Conservation (phyloP, 1,140 invertebrate genomes). For the Listronotus oregonensis region DNA sequence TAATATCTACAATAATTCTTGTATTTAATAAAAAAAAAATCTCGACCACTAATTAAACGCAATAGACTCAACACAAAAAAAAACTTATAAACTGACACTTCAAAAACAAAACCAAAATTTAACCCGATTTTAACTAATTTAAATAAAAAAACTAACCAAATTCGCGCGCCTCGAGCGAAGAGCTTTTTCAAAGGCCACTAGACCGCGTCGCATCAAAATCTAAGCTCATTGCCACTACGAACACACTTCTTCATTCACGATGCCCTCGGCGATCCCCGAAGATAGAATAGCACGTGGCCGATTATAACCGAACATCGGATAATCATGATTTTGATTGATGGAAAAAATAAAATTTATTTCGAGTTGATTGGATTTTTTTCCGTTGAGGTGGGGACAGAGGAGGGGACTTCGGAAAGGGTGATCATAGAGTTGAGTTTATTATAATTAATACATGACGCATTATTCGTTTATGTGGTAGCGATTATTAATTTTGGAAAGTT, state of each 20-base stretch:
- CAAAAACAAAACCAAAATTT: background rate
- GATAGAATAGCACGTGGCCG: conserved; percentile 15
- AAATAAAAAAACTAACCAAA: background rate
- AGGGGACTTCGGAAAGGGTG: background rate
- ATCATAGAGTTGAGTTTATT: background rate
- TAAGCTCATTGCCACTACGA: conserved; percentile 8
- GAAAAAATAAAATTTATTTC: background rate
- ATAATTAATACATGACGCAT: too few species aligned
- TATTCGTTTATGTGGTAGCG: too few species aligned
- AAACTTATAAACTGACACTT: background rate
- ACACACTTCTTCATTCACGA: background rate
- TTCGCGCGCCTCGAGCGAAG: background rate
- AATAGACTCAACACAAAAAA: too few species aligned
- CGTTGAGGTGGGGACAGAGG: background rate
- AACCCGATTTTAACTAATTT: too few species aligned
- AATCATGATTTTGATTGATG: conserved; percentile 12
- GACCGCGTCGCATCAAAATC: conserved; percentile 25
- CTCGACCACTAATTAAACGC: too few species aligned
- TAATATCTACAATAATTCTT: background rate
- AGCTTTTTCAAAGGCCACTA: conserved; percentile 15
- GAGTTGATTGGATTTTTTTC: conserved; percentile 15
- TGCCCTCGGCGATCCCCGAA: background rate
- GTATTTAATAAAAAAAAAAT: background rate
- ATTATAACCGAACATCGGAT: conserved; percentile 12
- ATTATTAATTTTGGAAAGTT: too few species aligned